A percentile compares a stretch with the other conserved stretches of the same genome.
Evolutionary conservation across 2,888 invertebrate species (phyloP).

Genomic region (Lypha dubia): DNA sequence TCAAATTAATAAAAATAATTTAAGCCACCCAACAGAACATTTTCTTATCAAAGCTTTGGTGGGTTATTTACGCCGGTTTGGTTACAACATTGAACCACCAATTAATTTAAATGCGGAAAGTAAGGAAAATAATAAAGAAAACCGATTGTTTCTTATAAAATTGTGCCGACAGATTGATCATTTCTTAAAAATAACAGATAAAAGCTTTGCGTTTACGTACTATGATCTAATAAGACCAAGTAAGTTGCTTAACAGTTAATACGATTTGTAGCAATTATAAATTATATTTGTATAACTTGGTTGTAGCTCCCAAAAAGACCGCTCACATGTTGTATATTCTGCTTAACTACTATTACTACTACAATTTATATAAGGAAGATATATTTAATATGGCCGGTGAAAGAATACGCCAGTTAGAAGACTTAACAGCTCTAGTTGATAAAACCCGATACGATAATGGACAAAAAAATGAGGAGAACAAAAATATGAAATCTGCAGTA

Average conservation of each 20-base stretch:
- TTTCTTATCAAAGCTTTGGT: constrained; percentile 78
- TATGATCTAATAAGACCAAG: constrained; percentile 79
- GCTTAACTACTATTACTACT: constrained; percentile 80
- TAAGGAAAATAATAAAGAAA: constrained; percentile 75
- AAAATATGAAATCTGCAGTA: constrained; percentile 71
- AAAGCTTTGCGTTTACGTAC: constrained; percentile 77
- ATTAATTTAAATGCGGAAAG: constrained; percentile 61
- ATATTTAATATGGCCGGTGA: constrained; percentile 76
- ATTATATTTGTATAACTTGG: background rate
- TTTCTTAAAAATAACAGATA: constrained; percentile 80
- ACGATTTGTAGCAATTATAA: background rate
- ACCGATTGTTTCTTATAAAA: constrained; percentile 77
- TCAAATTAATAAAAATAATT: constrained; percentile 76
- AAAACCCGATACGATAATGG: constrained; percentile 66
- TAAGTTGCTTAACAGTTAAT: constrained; percentile 74
- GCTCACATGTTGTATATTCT: constrained; percentile 77
- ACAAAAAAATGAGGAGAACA: constrained; percentile 73
- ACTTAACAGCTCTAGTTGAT: constrained; percentile 53
- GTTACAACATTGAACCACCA: constrained; percentile 78
- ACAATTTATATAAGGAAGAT: constrained; percentile 78
- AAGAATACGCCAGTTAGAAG: constrained; percentile 73
- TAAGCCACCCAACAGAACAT: constrained; percentile 77
- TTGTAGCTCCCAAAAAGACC: constrained; percentile 79
- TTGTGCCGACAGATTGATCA: constrained; percentile 78
- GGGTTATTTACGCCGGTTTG: constrained; percentile 78